phyloP scores from a whole-genome alignment of 2,888 invertebrate genomes.

The Pammene aurita region DNA sequence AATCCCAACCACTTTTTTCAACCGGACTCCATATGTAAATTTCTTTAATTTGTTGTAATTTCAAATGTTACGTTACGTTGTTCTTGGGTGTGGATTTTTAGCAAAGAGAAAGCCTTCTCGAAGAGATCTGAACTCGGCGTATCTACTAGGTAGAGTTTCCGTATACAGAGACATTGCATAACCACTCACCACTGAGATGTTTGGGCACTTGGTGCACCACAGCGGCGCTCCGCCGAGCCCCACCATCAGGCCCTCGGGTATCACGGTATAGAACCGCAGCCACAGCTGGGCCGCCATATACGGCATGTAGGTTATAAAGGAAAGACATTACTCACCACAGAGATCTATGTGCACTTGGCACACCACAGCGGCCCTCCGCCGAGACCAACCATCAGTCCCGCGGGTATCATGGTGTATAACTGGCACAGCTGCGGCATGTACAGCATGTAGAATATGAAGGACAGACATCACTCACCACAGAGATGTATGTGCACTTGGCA shows the following conservation, averaged over 20 bases:
- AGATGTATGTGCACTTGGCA: constrained; percentile 88
- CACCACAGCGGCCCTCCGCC: constrained; percentile 88
- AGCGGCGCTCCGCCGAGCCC: constrained; percentile 86
- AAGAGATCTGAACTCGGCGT: too few species aligned
- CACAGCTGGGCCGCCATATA: neutral
- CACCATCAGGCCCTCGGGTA: constrained; percentile 85
- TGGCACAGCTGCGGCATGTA: constrained; percentile 87
- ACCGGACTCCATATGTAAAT: too few species aligned
- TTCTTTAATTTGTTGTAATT: too few species aligned
- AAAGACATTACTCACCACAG: constrained; percentile 71
- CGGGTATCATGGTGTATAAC: constrained; percentile 85
- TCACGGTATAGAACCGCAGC: constrained; percentile 67
- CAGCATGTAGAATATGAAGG: constrained; percentile 85
- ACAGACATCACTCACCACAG: constrained; percentile 79
- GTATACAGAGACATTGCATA: too few species aligned
- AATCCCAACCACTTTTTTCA: too few species aligned
- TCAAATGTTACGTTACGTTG: too few species aligned
- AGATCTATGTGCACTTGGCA: constrained; percentile 88
- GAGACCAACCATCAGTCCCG: constrained; percentile 85
- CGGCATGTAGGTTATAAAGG: neutral
- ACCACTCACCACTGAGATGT: constrained; percentile 84
- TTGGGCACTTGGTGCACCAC: constrained; percentile 89
- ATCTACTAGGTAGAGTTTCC: too few species aligned
- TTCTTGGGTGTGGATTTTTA: too few species aligned
- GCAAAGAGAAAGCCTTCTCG: too few species aligned